Base-by-base conservation (phyloP, 2,113 vertebrate genomes). In the Nyctibius bracteatus region DNA sequence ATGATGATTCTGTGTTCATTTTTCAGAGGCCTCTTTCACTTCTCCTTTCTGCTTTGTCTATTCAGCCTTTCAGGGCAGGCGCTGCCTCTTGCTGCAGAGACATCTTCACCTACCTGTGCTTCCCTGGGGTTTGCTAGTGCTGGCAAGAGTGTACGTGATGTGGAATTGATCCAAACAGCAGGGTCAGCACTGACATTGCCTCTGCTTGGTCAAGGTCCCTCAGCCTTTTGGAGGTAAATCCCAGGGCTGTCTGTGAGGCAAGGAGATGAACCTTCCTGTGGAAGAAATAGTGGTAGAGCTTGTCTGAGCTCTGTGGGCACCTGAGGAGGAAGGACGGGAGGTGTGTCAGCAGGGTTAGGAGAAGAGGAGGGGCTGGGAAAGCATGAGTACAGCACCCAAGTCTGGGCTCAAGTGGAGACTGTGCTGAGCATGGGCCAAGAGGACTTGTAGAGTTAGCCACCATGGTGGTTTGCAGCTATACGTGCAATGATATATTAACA, bases 111-210 rank as follows among this genome's bases (percentile, higher is more conserved):
- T 49, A 14, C 5, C 7, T 49, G 52, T 44, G 59, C 54, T 31
- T 44, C 27, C 33, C 35, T 51, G 47, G 27, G 23, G 12, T 43
- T 37, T 55, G 25, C 27, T 33, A 43, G 54, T 0, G 1, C 35
- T 16, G 17, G 14, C 0, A 1, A 59, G 14, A 41, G 20, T 6
- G 6, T 24, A 52, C 0, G 0, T 61, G 46, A 54, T 0, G 2
- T 54, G 54, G 31, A 61, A 61, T 43, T 0, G 3, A 77, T n/a
- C 28, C 58, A 49, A 49, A 33, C 18, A 27, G 20, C 28, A 57
- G 28, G 41, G 22, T 44, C 71, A 82, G 65, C 23, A 20, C 47
- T 31, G 59, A 55, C 10, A 15, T 31, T 44, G 23, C 25, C 35
- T 27, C 54, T 39, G 24, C 37, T 75, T 70, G 62, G 44, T 27